A percentile compares a stretch with the other conserved stretches of the same genome.
Evolutionary conservation across 2,797 vertebrate genomes (phyloP).

Genomic region (Avahi laniger): DNA sequence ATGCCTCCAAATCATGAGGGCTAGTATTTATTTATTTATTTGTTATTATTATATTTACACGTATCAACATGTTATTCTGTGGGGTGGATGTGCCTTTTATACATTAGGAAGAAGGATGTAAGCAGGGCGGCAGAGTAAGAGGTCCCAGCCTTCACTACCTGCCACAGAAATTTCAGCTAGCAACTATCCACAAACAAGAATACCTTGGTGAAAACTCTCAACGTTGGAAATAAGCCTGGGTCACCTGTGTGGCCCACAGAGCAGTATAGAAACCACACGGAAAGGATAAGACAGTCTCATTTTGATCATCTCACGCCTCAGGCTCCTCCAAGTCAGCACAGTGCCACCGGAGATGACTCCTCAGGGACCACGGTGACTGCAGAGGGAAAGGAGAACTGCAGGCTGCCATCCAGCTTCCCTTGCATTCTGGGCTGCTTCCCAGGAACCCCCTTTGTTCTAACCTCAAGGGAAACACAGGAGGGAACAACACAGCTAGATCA

Average conservation of each 20-base stretch:
- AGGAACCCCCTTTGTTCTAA: background rate
- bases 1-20: background rate
- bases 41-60: background rate
- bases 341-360: background rate
- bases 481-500: background rate
- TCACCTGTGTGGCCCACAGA: background rate
- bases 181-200: background rate
- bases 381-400: background rate
- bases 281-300: background rate
- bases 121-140: background rate
- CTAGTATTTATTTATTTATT: background rate
- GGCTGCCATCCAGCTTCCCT: background rate
- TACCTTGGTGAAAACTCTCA: background rate
- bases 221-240: background rate
- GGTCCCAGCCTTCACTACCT: background rate
- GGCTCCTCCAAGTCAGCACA: background rate
- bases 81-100: background rate
- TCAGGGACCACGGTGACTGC: fast-evolving
- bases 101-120: background rate
- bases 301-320: background rate
- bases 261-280: background rate
- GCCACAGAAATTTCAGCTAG: background rate
- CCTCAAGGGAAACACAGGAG: background rate
- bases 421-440: background rate
- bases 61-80: background rate